These are phyloP conservation scores for Eptatretus atami DNA, from an alignment of 2,797 vertebrate species.

Conservation along the genomic window DNA sequence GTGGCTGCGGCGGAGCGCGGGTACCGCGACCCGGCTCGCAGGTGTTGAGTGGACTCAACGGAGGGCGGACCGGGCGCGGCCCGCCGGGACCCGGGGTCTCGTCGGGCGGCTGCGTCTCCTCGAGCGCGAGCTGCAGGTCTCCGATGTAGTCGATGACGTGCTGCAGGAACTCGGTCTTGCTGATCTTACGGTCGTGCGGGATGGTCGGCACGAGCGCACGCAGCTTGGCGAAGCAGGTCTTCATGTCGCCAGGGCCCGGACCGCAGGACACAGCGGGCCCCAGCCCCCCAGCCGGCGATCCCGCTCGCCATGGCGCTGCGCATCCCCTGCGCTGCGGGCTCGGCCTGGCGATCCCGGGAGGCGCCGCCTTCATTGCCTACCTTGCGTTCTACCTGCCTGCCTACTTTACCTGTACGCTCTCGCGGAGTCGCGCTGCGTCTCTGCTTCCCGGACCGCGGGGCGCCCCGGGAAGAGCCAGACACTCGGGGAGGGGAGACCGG, in stretches of 20 bases:
- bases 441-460: too few relatives aligned
- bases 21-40: too few relatives aligned
- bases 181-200: neutral
- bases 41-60: too few relatives aligned
- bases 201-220: slow-evolving; percentile 1
- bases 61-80: too few relatives aligned
- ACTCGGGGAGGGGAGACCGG: too few relatives aligned
- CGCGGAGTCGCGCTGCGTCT: too few relatives aligned
- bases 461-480: too few relatives aligned
- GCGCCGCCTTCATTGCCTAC: slow-evolving; percentile 3
- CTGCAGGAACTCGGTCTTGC: slow-evolving; percentile 5
- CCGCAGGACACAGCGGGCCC: neutral
- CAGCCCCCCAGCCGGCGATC: neutral
- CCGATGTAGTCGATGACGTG: slow-evolving; percentile 5
- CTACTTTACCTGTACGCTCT: too few relatives aligned
- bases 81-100: neutral
- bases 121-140: neutral
- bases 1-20: too few relatives aligned
- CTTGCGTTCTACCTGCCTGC: neutral
- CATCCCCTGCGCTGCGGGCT: too few relatives aligned
- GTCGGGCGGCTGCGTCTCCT: neutral
- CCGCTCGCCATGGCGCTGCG: neutral
- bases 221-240: neutral
- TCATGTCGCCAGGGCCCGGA: neutral
- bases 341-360: neutral